phyloP scores from a whole-genome alignment of 2,888 invertebrate species.

The Elysia crispata region DNA sequence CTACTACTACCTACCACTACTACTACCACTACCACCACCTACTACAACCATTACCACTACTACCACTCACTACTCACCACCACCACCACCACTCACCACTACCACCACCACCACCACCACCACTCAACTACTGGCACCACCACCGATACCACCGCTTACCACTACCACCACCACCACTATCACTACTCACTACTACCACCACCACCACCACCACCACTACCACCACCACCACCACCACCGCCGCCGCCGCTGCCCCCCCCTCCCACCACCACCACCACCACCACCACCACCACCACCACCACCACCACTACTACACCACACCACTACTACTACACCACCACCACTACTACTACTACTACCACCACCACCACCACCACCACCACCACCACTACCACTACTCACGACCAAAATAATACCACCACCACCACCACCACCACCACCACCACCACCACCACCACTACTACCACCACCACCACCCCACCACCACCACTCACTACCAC shows the following conservation, averaged over 20 bases:
- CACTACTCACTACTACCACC: no score
- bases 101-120: constrained; percentile 12
- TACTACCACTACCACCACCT: constrained; percentile 6
- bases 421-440: no score
- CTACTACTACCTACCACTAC: constrained; percentile 41
- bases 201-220: constrained; percentile 12
- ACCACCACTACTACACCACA: constrained; percentile 7
- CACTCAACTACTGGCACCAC: constrained; percentile 27
- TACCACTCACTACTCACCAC: constrained; percentile 1
- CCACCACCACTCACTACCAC: constrained; percentile 23
- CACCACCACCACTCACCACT: constrained; percentile 18
- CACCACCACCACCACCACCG: background rate
- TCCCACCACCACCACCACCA: background rate
- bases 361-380: constrained; percentile 43
- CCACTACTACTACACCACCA: constrained; percentile 12
- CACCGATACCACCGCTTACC: constrained; percentile 42
- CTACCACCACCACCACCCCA: no score
- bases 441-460: no score
- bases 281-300: constrained; percentile 21
- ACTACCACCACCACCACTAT: constrained; percentile 42
- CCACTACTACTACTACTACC: constrained; percentile 46
- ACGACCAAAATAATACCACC: constrained; percentile 23
- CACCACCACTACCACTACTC: constrained; percentile 38
- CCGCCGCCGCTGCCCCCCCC: background rate
- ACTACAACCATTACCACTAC: no score